Evolutionary conservation across 2,888 invertebrate species (phyloP), one percentile per base, ranked within the genome.

Genomic region (Acrobasis consociella): DNA sequence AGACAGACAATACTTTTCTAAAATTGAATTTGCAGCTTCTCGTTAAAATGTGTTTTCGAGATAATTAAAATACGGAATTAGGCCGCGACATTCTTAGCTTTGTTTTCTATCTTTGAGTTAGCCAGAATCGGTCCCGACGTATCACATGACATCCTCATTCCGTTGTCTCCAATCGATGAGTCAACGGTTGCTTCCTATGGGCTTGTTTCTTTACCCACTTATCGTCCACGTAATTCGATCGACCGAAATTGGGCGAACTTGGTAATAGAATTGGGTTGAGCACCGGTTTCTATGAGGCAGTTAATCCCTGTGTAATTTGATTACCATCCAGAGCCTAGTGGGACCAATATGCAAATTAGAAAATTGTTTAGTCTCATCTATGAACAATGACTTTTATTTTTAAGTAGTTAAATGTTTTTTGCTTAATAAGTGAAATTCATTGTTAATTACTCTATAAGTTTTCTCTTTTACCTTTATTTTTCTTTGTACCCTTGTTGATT

Each of bases 181-280:
- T 49, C 46, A 37, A 17, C 58, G 42, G 51, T 37, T 49, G 46
- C 51, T 17, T 58, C 15, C 50, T 46, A 50, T 13, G 15, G 39
- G 46, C 22, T 60, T 59, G 11, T 49, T 65, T 55, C 46, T 60
- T 53, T 22, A 38, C 16, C 46, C 61, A 55, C 58, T 60, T 63
- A 58, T 60, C 22, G 16, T 11, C 9, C 52, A 50, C 16, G 53
- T 61, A 58, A 63, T 61, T 52, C 38, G 62, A 62, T 63, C 56
- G 49, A 3, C 15, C n/a, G 42, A 62, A 65, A 67, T 62, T 61
- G 64, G 64, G 51, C 49, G 60, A 62, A 58, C 58, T 58, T 59
- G 38, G 22, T 63, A 62, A 62, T 64, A 58, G 56, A 31, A 60
- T 61, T 46, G 22, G 38, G 16, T n/a, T 56, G 56, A 16, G 10